Evolutionary conservation across 2,888 invertebrate species (phyloP).

Genomic region (Sthenelais limicola): DNA sequence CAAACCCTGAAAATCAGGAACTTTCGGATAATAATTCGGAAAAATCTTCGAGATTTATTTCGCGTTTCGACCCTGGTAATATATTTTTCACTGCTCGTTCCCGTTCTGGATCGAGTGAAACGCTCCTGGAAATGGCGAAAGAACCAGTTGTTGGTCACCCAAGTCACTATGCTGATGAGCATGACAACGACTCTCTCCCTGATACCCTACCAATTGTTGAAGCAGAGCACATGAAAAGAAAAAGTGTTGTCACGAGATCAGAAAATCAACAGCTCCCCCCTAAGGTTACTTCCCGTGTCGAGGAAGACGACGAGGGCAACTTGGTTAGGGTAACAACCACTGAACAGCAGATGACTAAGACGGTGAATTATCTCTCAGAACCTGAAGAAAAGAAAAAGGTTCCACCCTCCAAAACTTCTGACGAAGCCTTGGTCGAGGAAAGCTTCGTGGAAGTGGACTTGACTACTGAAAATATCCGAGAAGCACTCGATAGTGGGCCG

Average conservation of each 20-base stretch:
- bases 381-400: neutral
- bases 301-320: conserved; percentile 45
- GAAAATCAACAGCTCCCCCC: conserved; percentile 40
- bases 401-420: neutral
- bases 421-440: conserved; percentile 24
- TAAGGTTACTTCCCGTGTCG: conserved; percentile 23
- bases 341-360: conserved; percentile 43
- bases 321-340: conserved; percentile 44
- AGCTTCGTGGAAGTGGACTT: conserved; percentile 30
- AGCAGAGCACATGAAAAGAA: conserved; percentile 19
- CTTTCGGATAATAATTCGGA: neutral
- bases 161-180: neutral
- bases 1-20: neutral
- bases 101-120: conserved; percentile 37
- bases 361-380: conserved; percentile 38
- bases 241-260: conserved; percentile 23
- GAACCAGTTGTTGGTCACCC: neutral
- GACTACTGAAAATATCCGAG: conserved; percentile 11
- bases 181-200: conserved; percentile 10
- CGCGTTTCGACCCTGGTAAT: conserved; percentile 38
- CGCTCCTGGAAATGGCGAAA: conserved; percentile 10
- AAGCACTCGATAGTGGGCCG: neutral
- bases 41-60: conserved; percentile 4
- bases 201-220: conserved; percentile 15
- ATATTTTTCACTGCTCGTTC: conserved; percentile 34